Percentiles rank a stretch among this genome's conserved stretches.
phyloP scores from a whole-genome alignment of 2,797 vertebrate genomes.

The Xenops minutus region DNA sequence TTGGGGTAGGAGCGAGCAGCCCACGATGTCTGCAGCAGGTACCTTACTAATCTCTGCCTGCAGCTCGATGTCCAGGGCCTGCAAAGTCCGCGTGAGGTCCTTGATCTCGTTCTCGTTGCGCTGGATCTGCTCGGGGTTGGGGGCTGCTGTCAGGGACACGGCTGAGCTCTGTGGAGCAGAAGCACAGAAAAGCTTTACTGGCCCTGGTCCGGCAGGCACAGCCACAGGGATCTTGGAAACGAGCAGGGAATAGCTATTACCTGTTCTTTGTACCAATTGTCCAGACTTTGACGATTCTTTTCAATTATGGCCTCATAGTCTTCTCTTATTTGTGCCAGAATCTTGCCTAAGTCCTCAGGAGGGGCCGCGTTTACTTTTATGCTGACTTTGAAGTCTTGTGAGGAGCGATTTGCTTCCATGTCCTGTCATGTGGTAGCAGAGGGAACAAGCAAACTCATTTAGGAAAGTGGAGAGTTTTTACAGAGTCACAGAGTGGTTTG shows the following conservation, averaged over 20 bases:
- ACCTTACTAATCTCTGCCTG: slow-evolving; percentile 92
- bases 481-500: neutral
- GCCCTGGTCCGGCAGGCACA: neutral
- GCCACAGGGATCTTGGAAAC: neutral
- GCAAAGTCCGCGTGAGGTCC: slow-evolving; percentile 87
- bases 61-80: slow-evolving; percentile 93
- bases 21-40: neutral
- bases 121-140: slow-evolving; percentile 79
- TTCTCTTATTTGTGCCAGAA: slow-evolving; percentile 75
- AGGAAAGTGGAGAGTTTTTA: neutral
- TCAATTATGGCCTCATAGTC: slow-evolving; percentile 79
- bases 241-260: slow-evolving; percentile 47
- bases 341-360: slow-evolving; percentile 73
- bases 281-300: slow-evolving; percentile 75
- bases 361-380: slow-evolving; percentile 74
- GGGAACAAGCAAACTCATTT: neutral
- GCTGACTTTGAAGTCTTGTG: slow-evolving; percentile 72
- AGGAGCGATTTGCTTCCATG: slow-evolving; percentile 63
- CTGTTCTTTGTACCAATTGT: slow-evolving; percentile 77
- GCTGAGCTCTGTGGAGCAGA: slow-evolving; percentile 71
- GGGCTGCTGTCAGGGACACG: slow-evolving; percentile 73
- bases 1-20: neutral
- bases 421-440: slow-evolving; percentile 52
- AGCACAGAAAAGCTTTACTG: neutral
- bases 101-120: slow-evolving; percentile 82